Evolutionary conservation across 2,797 vertebrate genomes (phyloP), one percentile per base, ranked within the genome.

Genomic region (Lemur catta): DNA sequence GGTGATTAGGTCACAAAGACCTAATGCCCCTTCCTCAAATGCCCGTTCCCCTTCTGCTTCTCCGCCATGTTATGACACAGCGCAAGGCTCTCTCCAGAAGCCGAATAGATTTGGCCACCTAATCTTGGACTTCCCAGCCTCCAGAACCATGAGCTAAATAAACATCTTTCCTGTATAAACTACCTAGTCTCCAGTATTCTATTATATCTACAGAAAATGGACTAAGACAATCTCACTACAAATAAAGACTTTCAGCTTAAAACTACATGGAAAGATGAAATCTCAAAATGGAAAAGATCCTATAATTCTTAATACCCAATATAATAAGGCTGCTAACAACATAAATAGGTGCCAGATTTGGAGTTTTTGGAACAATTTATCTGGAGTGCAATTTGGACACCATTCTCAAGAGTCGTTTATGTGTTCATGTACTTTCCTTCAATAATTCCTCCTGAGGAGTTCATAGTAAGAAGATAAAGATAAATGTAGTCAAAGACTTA

Each of bases 191-290:
- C 50, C 55, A 55, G n/a, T 79, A 24, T 15, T 35, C 50, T 78
- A 11, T 35, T 35, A 38, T 17, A 79, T 24, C 14, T 2, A 55
- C 33, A 78, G 75, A 78, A 78, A 52, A 33, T 75, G 33, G 20
- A 52, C 46, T 52, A 52, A 76, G 18, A n/a, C 33, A 50, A 50
- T 33, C 55, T 84, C 12, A 69, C 48, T 69, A 90, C 61, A 89
- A 82, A 94, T 71, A 90, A 87, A 95, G 61, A 79, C 69, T 92
- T 61, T 63, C 30, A 50, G 88, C 82, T 65, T 79, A 84, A 94
- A 74, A 67, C 55, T 55, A 35, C 26, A 75, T 26, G 33, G 35
- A 67, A 85, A 71, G 6, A 57, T 20, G 26, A 12, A n/a, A 52
- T 84, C 71, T 96, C 84, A 48, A 90, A 74, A 82, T 50, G 85